Evolutionary conservation across 2,888 invertebrate species (phyloP).

Genomic region (Aspidiotus rigidus): DNA sequence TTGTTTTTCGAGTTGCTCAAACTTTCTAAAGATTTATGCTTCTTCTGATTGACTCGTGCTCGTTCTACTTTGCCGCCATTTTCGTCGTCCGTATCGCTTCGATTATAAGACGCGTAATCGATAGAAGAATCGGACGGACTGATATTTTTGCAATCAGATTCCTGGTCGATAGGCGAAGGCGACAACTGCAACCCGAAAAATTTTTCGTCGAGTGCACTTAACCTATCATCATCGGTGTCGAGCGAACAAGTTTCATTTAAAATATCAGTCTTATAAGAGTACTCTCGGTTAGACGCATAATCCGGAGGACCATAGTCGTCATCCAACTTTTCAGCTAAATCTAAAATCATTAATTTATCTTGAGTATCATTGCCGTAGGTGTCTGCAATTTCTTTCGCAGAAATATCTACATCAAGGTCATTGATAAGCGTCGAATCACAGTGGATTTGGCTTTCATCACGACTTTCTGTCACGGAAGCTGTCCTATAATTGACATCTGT

Average conservation of each 20-base stretch:
- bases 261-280: no score
- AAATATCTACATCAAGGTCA: neutral
- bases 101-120: neutral
- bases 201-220: neutral
- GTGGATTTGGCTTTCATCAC: neutral
- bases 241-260: neutral
- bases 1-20: conserved; percentile 7
- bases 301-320: no score
- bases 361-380: no score
- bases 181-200: neutral
- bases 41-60: neutral
- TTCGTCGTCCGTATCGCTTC: neutral
- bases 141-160: neutral
- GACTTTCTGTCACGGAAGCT: neutral
- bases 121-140: neutral
- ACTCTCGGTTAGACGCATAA: no score
- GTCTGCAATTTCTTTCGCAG: neutral
- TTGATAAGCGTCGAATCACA: neutral
- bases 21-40: conserved; percentile 24
- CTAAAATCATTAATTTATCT: no score
- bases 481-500: neutral
- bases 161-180: neutral
- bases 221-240: neutral
- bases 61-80: neutral
- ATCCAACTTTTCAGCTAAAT: no score